phyloP scores from a whole-genome alignment of 1,140 invertebrate genomes.

The Diprion similis region DNA sequence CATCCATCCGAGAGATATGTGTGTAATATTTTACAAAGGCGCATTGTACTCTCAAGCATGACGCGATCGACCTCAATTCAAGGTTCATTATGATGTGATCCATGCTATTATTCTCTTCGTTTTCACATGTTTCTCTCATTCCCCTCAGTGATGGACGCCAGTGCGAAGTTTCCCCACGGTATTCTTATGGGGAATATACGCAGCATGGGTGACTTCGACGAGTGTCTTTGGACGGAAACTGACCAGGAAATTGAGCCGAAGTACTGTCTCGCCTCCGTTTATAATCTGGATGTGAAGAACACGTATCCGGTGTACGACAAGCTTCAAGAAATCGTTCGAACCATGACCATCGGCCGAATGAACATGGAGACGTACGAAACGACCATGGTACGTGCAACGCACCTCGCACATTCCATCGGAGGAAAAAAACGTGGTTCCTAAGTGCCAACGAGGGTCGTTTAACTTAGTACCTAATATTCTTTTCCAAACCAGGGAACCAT shows the following conservation, averaged over 20 bases:
- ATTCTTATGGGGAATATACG: conserved; percentile 11
- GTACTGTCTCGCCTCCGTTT: conserved; percentile 3
- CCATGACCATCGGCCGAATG: not conserved
- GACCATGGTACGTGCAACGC: not conserved
- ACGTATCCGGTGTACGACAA: not conserved
- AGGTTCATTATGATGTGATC: not conserved
- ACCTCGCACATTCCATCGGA: no score
- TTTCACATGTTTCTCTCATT: not conserved
- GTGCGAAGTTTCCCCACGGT: conserved; percentile 3
- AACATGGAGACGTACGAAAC: conserved; percentile 3
- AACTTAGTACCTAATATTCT: no score
- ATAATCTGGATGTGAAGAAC: not conserved
- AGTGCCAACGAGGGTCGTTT: no score
- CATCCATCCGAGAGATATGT: not conserved
- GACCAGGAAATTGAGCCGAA: not conserved
- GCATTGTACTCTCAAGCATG: not conserved
- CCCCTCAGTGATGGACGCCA: conserved; percentile 15
- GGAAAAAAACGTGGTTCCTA: no score
- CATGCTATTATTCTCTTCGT: not conserved
- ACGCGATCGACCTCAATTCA: not conserved
- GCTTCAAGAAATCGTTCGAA: not conserved
- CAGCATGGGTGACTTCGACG: conserved; percentile 8
- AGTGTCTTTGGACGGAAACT: conserved; percentile 9
- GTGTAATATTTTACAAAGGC: no score
- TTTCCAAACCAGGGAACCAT: not conserved